Evolutionary conservation across 2,113 vertebrate species (phyloP), one percentile per base, ranked within the genome.

Genomic region (Dipodomys ordii): DNA sequence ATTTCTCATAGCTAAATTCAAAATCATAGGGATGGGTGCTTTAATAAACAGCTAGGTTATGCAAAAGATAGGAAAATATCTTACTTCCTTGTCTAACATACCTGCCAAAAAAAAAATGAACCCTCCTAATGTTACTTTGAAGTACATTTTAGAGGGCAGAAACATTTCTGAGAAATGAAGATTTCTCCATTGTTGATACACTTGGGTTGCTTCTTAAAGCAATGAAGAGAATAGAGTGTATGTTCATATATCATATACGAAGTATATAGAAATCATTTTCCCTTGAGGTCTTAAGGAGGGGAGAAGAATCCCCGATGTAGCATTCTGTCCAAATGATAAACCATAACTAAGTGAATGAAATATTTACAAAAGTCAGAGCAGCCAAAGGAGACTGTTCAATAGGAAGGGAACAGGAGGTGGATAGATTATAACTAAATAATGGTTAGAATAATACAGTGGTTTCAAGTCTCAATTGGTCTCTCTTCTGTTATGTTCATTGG

Each of bases 261-360:
- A 84, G 71, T 23, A 53, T 13, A 46, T 7, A 87, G 91, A 94
- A 82, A 72, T 78, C 89, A 93, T 90, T 97, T 96, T 97, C 93
- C 92, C 8, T 85, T 85, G 90, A 85, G 90, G 76, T 87, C 91
- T 80, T 0, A 57, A 87, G 77, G 94, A 91, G 90, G 83, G 64
- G 87, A 79, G 93, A 94, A 96, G 92, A 69, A 93, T 91, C 74
- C 95, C 74, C 13, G 22, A 91, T 57, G 0, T 72, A 20, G 87
- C 32, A 32, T 94, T 96, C 92, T 90, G 94, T 86, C 49, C 57
- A n/a, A 73, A 95, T 88, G 92, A 96, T 94, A 92, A 95, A 91
- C 74, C 89, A 35, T 16, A 78, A 85, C 71, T 22, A 53, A 89
- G 85, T 89, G 84, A 93, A 46, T n/a, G 80, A 92, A 79, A 27